A percentile compares a stretch with the other conserved stretches of the same genome.
phyloP scores from a whole-genome alignment of 2,888 invertebrate species.

The Entomobrya proxima region DNA sequence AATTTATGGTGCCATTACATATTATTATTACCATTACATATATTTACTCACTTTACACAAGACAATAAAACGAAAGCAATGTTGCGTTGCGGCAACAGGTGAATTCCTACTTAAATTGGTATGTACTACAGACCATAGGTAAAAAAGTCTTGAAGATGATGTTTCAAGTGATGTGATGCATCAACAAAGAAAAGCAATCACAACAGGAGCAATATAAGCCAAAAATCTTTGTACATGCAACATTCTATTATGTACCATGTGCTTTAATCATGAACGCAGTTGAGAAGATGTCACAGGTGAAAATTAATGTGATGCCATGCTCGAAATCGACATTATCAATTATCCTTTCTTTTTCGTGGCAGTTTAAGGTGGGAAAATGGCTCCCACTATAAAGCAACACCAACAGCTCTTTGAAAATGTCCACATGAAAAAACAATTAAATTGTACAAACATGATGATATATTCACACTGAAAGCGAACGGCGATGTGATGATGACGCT shows the following conservation, averaged over 20 bases:
- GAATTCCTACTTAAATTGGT: background rate
- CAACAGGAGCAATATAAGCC: background rate
- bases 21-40: slow-evolving; percentile 62
- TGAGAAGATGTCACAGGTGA: slow-evolving; percentile 58
- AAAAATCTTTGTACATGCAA: background rate
- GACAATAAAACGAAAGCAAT: background rate
- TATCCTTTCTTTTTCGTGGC: slow-evolving; percentile 46
- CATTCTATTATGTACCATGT: background rate
- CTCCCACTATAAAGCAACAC: slow-evolving; percentile 45
- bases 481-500: background rate
- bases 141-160: background rate
- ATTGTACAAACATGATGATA: background rate
- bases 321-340: slow-evolving; percentile 59
- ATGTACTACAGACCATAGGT: background rate
- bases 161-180: background rate
- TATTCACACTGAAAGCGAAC: no score
- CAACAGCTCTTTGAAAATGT: slow-evolving; percentile 19
- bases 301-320: slow-evolving; percentile 60
- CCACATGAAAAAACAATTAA: slow-evolving; percentile 64
- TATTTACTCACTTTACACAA: slow-evolving; percentile 11
- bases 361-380: slow-evolving; percentile 57
- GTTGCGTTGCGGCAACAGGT: background rate
- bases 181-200: background rate
- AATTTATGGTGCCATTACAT: slow-evolving; percentile 61
- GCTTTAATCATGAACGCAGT: background rate